Base-by-base conservation (phyloP, 2,888 invertebrate species). In the Drosophila neutralis region DNA sequence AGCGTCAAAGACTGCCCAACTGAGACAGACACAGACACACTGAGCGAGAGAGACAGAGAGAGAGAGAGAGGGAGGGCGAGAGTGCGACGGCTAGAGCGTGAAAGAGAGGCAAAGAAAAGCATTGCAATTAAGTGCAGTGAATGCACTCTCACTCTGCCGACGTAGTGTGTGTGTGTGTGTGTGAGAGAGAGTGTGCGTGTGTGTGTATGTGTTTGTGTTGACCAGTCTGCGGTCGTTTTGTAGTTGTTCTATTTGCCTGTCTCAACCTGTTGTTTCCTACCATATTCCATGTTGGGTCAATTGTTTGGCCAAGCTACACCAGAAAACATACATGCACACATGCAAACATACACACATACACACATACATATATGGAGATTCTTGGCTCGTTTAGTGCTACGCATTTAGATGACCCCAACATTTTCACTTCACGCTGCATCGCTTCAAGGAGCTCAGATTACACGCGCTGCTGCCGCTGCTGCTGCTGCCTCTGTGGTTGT, bases 91-190 rank as follows among this genome's bases (percentile, higher is more conserved):
- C 35, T 53, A 56, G 45, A 52, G 70, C 54, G 40, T 74, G 45
- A 69, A 63, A 24, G 70, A 76, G 70, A 49, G 48, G n/a, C 56
- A 60, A 59, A 53, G 68, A 60, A 79, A 56, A 78, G 63, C 67
- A 71, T 51, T 76, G 85, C 88, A 82, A 89, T 88, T 86, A 89
- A 77, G 76, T 78, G 78, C 81, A 77, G 76, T 80, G 83, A 80
- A 82, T 89, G 82, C 69, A 79, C 68, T 73, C 68, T 73, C 58
- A 64, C 52, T 61, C 42, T 53, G 35, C 38, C 48, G 24, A 53
- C 27, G 59, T 51, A 35, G 35, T 73, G 52, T 40, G 27, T 24
- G 52, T 59, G 66, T 11, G 24, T 42, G 63, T 18, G 38, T 33
- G 64, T 7, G 48, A 24, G 27, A 21, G 42, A 57, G 59, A 21